Evolutionary conservation across 2,113 vertebrate species (phyloP).

Genomic region (Suncus etruscus): DNA sequence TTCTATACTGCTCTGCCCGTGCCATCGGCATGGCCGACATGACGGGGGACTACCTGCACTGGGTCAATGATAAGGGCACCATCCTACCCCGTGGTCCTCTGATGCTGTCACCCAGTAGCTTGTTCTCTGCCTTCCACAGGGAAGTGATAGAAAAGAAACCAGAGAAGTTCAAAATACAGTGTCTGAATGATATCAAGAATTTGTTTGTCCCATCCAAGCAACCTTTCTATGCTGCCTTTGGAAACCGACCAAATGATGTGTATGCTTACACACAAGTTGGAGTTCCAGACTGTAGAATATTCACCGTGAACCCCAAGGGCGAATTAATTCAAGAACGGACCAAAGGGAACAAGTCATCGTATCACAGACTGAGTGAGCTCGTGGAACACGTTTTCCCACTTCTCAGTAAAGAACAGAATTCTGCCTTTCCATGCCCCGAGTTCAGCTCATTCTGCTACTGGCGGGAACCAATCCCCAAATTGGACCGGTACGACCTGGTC

Average conservation of each 20-base stretch:
- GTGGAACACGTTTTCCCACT: conserved; percentile 96
- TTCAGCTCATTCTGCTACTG: conserved; percentile 97
- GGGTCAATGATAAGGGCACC: conserved; percentile 96
- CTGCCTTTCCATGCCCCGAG: conserved; percentile 94
- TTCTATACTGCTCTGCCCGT: conserved; percentile 97
- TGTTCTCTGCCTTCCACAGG: conserved; percentile 97
- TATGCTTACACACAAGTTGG: conserved; percentile 95
- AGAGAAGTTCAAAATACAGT: conserved; percentile 98
- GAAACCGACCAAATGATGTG: conserved; percentile 96
- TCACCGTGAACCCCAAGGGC: conserved; percentile 98
- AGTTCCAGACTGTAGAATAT: conserved; percentile 94
- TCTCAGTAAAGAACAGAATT: conserved; percentile 93
- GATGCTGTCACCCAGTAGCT: conserved; percentile 96
- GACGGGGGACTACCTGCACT: conserved; percentile 96
- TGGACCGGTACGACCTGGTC: conserved; percentile 92
- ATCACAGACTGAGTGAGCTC: conserved; percentile 94
- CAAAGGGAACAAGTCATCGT: conserved; percentile 98
- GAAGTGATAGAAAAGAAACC: conserved; percentile 99
- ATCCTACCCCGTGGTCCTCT: conserved; percentile 95
- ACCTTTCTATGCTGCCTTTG: conserved; percentile 98
- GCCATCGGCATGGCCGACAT: conserved; percentile 98
- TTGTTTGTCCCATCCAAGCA: conserved; percentile 91
- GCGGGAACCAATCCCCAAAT: conserved; percentile 91
- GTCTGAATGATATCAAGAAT: conserved; percentile 97
- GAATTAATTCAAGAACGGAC: conserved; percentile 96